Base-by-base conservation (phyloP, 2,113 vertebrate genomes). In the Sardina pilchardus region DNA sequence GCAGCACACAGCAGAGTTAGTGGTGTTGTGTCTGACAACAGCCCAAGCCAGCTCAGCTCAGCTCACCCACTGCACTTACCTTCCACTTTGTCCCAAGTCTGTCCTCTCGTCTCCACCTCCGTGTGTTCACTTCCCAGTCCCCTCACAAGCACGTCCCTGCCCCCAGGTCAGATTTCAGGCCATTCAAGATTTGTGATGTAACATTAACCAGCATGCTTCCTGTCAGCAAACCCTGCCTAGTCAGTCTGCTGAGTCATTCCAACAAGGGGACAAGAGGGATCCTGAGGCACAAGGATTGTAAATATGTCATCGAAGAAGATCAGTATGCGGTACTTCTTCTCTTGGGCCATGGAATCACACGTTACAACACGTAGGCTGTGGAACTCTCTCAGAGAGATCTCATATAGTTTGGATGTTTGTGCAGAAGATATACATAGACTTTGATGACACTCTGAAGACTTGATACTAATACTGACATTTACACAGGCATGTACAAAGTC, bases 171-270 rank as follows among this genome's bases (percentile, higher is more conserved):
- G 26, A 71, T 71, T 71, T 71, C 63, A 71, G 63, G 63, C 63
- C 30, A 30, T 26, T 26, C n/a, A 71, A 71, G 63, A 71, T 34
- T 71, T 71, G 63, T 71, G 63, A 71, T 71, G 63, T 71, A 71
- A 71, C 63, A 71, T 71, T 71, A 71, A 71, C 63, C 63, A 71
- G 63, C 30, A 34, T 71, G 63, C 63, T 71, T 71, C 63, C 26
- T 71, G 63, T 71, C 63, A 30, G 63, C 30, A 30, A 34, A 6
- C n/a, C 26, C 63, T 16, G 63, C 26, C 63, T 16, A 26, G n/a
- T 0, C 63, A 16, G 26, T 71, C 26, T 71, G 63, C 63, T 71
- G n/a, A 71, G 63, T 71, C 63, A 71, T 34, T 71, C 63, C 63
- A 71, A 26, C 12, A 34, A 30, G 12, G 26, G 26, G 63, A 71